Evolutionary conservation across 2,113 vertebrate species (phyloP), one percentile per base, ranked within the genome.

Genomic region (Phoxinus phoxinus): DNA sequence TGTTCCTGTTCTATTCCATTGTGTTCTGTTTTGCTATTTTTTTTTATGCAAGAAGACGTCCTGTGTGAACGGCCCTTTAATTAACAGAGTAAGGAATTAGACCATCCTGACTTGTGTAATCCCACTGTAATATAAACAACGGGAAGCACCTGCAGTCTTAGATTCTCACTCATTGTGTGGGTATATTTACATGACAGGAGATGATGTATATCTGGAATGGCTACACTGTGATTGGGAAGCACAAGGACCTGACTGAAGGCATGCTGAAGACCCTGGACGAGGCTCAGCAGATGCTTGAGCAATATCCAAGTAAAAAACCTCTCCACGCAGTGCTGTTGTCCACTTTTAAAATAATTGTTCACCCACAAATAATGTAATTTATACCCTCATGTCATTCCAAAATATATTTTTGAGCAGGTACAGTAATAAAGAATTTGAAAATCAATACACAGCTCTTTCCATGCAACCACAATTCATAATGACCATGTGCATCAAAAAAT

Each of bases 181-280:
- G 21, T 53, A 12, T 87, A 12, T 89, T 69, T 88, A 78, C 53
- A 85, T 76, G 90, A 35, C 91, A 99, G 98, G 97, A 99, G 92
- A 99, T 99, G 97, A 99, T 99, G 98, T 99, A 99, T 93, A 97
- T 99, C 92, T 99, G 97, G 98, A 99, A 99, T 11, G 98, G 97
- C 85, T 99, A 98, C 0, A 96, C 98, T 53, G 97, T 99, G 88
- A 97, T 99, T 83, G 97, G 97, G 81, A 98, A 98, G 93, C 96
- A 97, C 90, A 96, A 92, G 83, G 95, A 96, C 86, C 93, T 99
- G 91, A 99, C 97, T 3, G 97, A 98, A 69, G 95, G 94, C 85
- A 99, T 99, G 94, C 94, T 99, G 89, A 94, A 96, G 81, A 96
- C 97, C 12, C 95, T 99, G 93, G 92, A 92, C 41, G 94, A 96